These are phyloP conservation scores for Anolis sagrei DNA, from an alignment of 2,113 vertebrate genomes.

Conservation along the genomic window DNA sequence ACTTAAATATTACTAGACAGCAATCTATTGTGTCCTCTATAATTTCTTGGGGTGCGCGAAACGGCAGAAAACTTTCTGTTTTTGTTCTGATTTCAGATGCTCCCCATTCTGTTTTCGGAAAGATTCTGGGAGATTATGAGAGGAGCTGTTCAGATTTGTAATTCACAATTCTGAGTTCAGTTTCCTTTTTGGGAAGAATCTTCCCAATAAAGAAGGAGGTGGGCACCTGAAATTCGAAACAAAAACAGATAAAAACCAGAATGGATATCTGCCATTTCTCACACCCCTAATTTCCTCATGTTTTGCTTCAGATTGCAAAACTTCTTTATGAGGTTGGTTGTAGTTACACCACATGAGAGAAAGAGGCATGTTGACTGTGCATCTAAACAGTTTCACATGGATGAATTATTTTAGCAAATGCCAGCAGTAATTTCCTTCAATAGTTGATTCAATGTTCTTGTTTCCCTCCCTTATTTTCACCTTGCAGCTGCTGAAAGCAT, in stretches of 20 bases:
- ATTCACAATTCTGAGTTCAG: too few relatives aligned
- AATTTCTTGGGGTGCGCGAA: too few relatives aligned
- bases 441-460: not conserved
- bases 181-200: too few relatives aligned
- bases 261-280: too few relatives aligned
- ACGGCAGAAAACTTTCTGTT: too few relatives aligned
- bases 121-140: too few relatives aligned
- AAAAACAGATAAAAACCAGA: too few relatives aligned
- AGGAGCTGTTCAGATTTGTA: too few relatives aligned
- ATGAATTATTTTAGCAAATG: constrained; percentile 19
- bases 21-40: not conserved
- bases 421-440: constrained; percentile 6
- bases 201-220: too few relatives aligned
- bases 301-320: not conserved
- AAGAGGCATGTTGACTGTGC: not conserved
- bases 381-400: not conserved
- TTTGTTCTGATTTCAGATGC: too few relatives aligned
- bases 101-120: too few relatives aligned
- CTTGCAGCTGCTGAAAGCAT: not conserved
- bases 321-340: not conserved
- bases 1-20: not conserved
- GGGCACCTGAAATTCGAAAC: too few relatives aligned
- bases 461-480: not conserved
- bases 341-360: not conserved
- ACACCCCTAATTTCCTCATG: not conserved